phyloP scores from a whole-genome alignment of 1,140 invertebrate genomes.

The Apis laboriosa region DNA sequence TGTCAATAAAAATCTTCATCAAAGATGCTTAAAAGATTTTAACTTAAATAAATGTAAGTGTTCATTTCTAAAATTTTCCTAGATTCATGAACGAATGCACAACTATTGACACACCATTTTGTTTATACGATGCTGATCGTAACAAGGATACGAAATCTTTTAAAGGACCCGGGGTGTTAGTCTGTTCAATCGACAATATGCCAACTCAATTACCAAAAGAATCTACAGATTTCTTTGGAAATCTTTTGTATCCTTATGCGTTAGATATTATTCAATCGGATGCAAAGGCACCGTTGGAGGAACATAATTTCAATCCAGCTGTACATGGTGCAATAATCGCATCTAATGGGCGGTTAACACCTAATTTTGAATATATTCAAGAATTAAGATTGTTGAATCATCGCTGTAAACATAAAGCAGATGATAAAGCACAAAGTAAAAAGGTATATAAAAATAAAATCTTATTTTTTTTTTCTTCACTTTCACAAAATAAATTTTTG shows the following conservation, averaged over 20 bases:
- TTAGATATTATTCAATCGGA: slow-evolving; percentile 95
- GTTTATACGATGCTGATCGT: slow-evolving; percentile 98
- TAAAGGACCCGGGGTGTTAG: slow-evolving; percentile 96
- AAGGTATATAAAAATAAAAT: slow-evolving; percentile 52
- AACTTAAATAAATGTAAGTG: slow-evolving; percentile 1
- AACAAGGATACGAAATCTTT: slow-evolving; percentile 99
- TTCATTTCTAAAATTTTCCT: slow-evolving; percentile 3
- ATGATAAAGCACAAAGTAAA: slow-evolving; percentile 66
- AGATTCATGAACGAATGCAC: slow-evolving; percentile 99
- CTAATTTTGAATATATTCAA: slow-evolving; percentile 97
- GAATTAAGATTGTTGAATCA: slow-evolving; percentile 87
- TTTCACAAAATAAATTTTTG: too few species aligned
- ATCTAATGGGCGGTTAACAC: slow-evolving; percentile 95
- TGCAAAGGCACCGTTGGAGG: slow-evolving; percentile 90
- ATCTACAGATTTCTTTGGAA: slow-evolving; percentile 98
- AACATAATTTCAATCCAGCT: slow-evolving; percentile 88
- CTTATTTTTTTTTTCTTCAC: too few species aligned
- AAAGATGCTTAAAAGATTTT: too few species aligned
- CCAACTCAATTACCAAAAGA: slow-evolving; percentile 98
- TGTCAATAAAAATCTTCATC: too few species aligned
- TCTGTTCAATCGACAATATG: slow-evolving; percentile 99
- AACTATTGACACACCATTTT: slow-evolving; percentile 99
- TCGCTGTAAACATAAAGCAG: slow-evolving; percentile 76
- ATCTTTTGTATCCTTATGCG: slow-evolving; percentile 94
- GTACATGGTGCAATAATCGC: slow-evolving; percentile 97